These are phyloP conservation scores for Protobothrops flavoviridis DNA, from an alignment of 2,113 vertebrate genomes.

Conservation along the genomic window DNA sequence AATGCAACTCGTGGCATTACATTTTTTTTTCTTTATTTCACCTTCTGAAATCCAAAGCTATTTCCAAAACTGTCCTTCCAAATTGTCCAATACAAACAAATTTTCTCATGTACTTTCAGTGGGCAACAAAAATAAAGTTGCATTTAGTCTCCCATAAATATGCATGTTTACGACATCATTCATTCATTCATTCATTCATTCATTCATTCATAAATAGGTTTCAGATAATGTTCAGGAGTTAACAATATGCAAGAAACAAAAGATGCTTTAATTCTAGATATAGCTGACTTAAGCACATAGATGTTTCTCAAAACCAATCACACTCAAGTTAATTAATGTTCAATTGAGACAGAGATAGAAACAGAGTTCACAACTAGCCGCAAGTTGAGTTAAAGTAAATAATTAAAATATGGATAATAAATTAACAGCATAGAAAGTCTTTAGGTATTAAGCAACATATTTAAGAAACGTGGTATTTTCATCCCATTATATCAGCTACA, in stretches of 20 bases:
- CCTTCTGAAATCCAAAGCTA: background rate
- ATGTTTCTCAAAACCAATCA: background rate
- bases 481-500: conserved; percentile 59
- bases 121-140: background rate
- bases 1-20: background rate
- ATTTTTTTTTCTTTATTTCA: background rate
- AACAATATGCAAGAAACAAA: background rate
- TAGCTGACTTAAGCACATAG: conserved; percentile 8
- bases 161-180: background rate
- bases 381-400: conserved; percentile 46
- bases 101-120: background rate
- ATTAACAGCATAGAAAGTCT: conserved; percentile 48
- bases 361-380: conserved; percentile 32
- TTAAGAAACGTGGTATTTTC: conserved; percentile 51
- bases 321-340: conserved; percentile 2
- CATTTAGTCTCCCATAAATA: background rate
- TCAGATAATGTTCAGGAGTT: background rate
- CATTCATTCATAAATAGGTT: background rate
- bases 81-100: background rate
- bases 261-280: background rate
- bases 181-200: background rate
- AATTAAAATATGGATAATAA: conserved; percentile 49
- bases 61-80: background rate
- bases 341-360: background rate
- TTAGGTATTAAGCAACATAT: conserved; percentile 56